Base-by-base conservation (phyloP, 2,888 invertebrate genomes). In the Mesochorus sp. region DNA sequence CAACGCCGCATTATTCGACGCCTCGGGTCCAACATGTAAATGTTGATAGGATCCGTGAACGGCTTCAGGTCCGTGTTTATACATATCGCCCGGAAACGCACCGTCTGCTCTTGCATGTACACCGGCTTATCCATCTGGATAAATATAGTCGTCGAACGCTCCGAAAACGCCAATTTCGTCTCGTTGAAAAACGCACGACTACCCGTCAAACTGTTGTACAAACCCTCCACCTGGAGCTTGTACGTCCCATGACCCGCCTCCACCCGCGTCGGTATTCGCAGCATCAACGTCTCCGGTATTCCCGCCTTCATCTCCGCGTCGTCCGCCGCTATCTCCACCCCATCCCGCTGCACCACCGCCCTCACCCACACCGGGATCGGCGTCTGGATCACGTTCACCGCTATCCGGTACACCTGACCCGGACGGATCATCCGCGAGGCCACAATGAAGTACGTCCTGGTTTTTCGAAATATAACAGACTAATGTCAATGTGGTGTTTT, bases 101-200 rank as follows among this genome's bases (percentile, higher is more conserved):
- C 96, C 93, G 93, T 96, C 91, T 98, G 97, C 3, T 96, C 95
- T 91, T 98, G 98, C 94, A 95, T 97, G 88, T 99, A 99, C 3
- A 98, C 94, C 0, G 98, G 98, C 88, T 98, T 98, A 90, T 98
- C 98, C 85, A 97, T 95, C 91, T 98, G 98, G 82, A 99, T 96
- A 89, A 98, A 98, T 80, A 98, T 97, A 0, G 98, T 98, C 95
- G 98, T 97, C 57, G 98, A 97, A 39, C 98, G 93, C 84, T 95
- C 95, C 0, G 97, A 97, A 92, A 98, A 99, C 0, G 93, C 93
- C 10, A 99, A 92, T 74, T 94, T 92, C 0, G 97, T 97, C 89
- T 98, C 97, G 87, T 99, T 98, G 49, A 94, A 92, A 91, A 99
- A 99, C 0, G 97, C 96, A 66, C 96, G 94, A 0, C 98, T 98